Base-by-base conservation (phyloP, 2,113 vertebrate species). In the Pseudorectes ferrugineus region DNA sequence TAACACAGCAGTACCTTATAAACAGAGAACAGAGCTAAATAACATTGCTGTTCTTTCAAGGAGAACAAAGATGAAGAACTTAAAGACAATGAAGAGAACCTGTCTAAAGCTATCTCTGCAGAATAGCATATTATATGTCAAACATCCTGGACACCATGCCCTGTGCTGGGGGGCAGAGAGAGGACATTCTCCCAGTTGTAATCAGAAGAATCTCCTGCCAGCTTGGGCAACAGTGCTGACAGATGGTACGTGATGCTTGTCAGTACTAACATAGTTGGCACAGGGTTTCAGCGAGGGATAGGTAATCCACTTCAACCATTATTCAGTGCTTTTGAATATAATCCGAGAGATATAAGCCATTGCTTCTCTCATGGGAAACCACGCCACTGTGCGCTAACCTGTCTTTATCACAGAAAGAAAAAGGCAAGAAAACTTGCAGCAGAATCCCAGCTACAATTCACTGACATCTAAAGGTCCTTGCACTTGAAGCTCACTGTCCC, bases 101-200 rank as follows among this genome's bases (percentile, higher is more conserved):
- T 6, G 1, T 40, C 63, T 63, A 35, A 89, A 82, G 42, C 38
- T 70, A 3, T 62, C 35, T 66, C 36, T 82, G 66, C 45, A 59
- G 63, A 72, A 46, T 11, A 6, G 2, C 22, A 11, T 16, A 20
- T 2, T 25, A 22, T 36, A 36, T 0, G 0, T 59, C 29, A 70
- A n/a, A 71, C 33, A 40, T 12, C 17, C 67, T 43, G 49, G 54
- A 26, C 15, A 73, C 33, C 2, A 9, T 63, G 35, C 20, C 26
- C 61, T 4, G 3, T 66, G 49, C 48, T 33, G 38, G 35, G 18
- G 21, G 6, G 13, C 24, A 59, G 38, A 29, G 38, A 49, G 28
- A 91, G 57, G 48, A 49, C 21, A 12, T 65, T 59, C 51, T 86
- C 59, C 43, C 55, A 25, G 24, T 2, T 61, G 20, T 12, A 55